Conservation (phyloP, 2,888 invertebrate species). For the Macrostomum cliftonense region DNA sequence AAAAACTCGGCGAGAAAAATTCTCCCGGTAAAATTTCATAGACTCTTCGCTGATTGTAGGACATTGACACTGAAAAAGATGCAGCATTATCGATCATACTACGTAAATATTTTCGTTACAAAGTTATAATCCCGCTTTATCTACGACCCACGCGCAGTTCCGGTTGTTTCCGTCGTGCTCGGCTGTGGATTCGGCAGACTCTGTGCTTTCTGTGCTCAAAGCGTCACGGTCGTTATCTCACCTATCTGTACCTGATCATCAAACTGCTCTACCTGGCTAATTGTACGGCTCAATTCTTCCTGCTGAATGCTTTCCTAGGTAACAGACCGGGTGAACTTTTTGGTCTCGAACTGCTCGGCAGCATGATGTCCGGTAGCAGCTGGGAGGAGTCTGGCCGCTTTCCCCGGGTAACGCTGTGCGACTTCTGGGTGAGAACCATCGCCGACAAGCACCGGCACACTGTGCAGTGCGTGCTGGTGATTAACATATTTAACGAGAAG, state of each 20-base stretch:
- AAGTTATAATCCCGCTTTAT: no score
- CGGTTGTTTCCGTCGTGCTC: no score
- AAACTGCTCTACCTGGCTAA: constrained; percentile 37
- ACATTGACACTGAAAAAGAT: no score
- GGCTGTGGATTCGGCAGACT: no score
- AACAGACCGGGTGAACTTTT: constrained; percentile 27
- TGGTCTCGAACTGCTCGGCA: constrained; percentile 38
- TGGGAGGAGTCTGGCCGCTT: constrained; percentile 28
- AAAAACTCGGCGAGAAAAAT: no score
- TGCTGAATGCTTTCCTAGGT: constrained; percentile 40
- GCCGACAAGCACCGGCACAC: constrained; percentile 18
- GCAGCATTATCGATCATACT: no score
- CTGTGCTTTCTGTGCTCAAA: no score
- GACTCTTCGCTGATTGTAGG: no score
- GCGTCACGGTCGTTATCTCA: constrained; percentile 4
- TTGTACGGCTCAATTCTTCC: constrained; percentile 37
- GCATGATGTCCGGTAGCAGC: constrained; percentile 32
- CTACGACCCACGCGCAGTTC: no score
- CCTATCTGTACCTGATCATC: constrained; percentile 27
- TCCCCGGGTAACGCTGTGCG: constrained; percentile 33
- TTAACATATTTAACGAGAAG: constrained; percentile 21
- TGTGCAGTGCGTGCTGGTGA: constrained; percentile 21
- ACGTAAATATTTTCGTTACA: no score
- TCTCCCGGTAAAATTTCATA: no score
- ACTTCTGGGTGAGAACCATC: constrained; percentile 31